These are phyloP conservation scores for Drosophila santomea DNA, from an alignment of 1,140 invertebrate species.

Conservation along the genomic window DNA sequence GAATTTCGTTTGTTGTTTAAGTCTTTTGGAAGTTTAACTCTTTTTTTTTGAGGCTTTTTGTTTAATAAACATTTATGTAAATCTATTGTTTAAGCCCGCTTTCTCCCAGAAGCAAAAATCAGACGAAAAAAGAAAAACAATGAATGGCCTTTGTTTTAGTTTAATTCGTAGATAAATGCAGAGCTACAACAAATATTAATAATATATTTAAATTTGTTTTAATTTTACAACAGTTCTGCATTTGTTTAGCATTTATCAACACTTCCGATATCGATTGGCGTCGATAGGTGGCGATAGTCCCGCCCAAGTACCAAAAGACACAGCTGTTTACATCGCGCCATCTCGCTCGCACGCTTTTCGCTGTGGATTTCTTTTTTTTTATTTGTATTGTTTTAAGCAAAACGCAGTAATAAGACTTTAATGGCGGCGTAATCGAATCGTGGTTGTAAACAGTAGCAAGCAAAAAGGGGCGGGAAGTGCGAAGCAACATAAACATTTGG, in stretches of 20 bases:
- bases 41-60: neutral
- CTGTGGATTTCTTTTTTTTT: constrained; percentile 27
- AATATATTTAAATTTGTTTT: neutral
- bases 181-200: no score
- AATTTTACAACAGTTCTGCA: no score
- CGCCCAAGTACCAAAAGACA: neutral
- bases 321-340: constrained; percentile 28
- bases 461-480: constrained; percentile 4
- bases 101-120: neutral
- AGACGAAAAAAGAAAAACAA: neutral
- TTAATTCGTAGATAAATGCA: neutral
- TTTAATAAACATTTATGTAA: neutral
- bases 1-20: neutral
- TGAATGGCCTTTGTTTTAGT: neutral
- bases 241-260: neutral
- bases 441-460: constrained; percentile 2
- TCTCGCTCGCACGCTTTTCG: constrained; percentile 36
- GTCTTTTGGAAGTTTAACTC: no score
- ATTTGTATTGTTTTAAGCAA: constrained; percentile 12
- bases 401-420: neutral
- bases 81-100: neutral
- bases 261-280: neutral
- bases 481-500: constrained; percentile 9
- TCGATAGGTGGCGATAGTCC: neutral
- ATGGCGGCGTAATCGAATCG: constrained; percentile 24